phyloP scores from a whole-genome alignment of 2,113 vertebrate species.

The Typhlomys cinereus region DNA sequence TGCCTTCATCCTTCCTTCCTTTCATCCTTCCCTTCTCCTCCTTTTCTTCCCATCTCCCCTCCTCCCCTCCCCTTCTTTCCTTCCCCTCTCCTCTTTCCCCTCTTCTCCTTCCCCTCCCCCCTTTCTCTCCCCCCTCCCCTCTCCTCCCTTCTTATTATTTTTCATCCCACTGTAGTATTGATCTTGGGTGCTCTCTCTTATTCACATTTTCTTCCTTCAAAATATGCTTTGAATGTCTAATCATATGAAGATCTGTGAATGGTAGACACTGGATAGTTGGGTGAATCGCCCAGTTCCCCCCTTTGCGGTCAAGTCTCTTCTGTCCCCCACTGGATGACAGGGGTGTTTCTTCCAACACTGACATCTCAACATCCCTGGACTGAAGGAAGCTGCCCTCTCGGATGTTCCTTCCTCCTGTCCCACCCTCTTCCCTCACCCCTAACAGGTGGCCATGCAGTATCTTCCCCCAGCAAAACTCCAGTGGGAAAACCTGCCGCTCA shows the following conservation, averaged over 20 bases:
- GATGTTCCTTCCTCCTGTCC: neutral
- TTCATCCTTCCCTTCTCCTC: too few relatives aligned
- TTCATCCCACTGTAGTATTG: too few relatives aligned
- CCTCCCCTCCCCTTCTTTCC: too few relatives aligned
- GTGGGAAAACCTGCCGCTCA: neutral
- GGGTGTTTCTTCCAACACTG: neutral
- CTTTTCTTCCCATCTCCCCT: too few relatives aligned
- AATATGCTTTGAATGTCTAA: neutral
- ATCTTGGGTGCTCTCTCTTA: neutral
- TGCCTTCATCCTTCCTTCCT: neutral
- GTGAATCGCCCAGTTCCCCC: neutral
- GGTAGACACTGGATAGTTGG: accelerated
- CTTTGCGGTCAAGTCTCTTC: neutral
- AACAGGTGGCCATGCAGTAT: too few relatives aligned
- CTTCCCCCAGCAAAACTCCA: neutral
- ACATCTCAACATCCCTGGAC: neutral
- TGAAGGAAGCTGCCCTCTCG: neutral
- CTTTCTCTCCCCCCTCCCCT: too few relatives aligned
- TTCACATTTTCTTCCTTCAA: neutral
- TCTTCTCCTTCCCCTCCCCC: neutral
- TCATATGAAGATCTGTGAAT: neutral
- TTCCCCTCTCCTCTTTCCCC: neutral
- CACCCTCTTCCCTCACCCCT: neutral
- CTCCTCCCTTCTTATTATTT: neutral
- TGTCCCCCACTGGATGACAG: neutral